Evolutionary conservation across 2,888 invertebrate genomes (phyloP).

Genomic region (Ophraella communa): DNA sequence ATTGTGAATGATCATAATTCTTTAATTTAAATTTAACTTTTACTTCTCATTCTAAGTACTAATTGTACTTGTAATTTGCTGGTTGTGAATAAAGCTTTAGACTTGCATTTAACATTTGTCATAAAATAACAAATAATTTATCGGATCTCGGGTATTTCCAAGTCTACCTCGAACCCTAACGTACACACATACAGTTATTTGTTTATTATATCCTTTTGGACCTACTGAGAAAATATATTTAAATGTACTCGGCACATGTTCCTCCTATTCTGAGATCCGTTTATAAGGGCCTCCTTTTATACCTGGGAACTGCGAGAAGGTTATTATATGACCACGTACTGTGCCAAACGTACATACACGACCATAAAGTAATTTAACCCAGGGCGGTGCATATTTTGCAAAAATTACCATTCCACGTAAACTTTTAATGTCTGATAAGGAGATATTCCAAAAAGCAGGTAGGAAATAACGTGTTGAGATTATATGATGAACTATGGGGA

Average conservation of each 20-base stretch:
- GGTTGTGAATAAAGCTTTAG: too few relatives aligned
- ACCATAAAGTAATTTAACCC: conserved; percentile 39
- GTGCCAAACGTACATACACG: conserved; percentile 37
- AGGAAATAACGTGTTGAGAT: too few relatives aligned
- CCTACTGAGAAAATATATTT: conserved; percentile 4
- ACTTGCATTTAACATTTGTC: too few relatives aligned
- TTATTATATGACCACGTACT: conserved; percentile 42
- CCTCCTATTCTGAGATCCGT: conserved; percentile 5
- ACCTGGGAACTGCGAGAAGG: conserved; percentile 39
- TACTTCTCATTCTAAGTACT: too few relatives aligned
- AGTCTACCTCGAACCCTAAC: not conserved
- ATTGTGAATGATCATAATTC: too few relatives aligned
- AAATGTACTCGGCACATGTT: conserved; percentile 15
- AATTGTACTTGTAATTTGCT: too few relatives aligned
- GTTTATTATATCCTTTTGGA: not conserved
- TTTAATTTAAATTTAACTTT: too few relatives aligned
- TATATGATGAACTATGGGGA: too few relatives aligned
- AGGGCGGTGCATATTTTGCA: conserved; percentile 32
- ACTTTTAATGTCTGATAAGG: conserved; percentile 32
- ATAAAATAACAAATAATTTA: too few relatives aligned
- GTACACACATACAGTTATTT: too few relatives aligned
- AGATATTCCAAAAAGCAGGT: too few relatives aligned
- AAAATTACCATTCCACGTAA: conserved; percentile 27
- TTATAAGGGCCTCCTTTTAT: conserved; percentile 19
- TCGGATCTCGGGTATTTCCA: not conserved